phyloP scores from a whole-genome alignment of 2,888 invertebrate genomes.

The Horisme vitalbata region DNA sequence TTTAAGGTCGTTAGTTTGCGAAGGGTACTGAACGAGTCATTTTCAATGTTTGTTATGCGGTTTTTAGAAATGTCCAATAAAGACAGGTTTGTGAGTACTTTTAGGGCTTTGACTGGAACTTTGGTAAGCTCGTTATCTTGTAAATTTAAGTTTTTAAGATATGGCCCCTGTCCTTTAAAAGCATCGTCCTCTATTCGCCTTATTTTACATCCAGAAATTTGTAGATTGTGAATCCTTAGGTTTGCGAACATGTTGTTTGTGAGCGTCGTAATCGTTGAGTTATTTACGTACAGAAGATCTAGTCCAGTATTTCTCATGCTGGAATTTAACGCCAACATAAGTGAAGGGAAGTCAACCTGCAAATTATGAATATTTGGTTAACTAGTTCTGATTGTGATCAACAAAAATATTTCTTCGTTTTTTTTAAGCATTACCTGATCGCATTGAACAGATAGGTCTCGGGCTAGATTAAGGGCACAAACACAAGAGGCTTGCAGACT shows the following conservation, averaged over 20 bases:
- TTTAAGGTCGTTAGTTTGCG: conserved; percentile 90
- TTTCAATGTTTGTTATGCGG: conserved; percentile 87
- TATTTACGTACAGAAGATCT: conserved; percentile 94
- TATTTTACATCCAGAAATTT: conserved; percentile 92
- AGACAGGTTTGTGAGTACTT: conserved; percentile 86
- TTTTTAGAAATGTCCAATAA: conserved; percentile 94
- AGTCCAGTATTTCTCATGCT: conserved; percentile 86
- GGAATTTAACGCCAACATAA: conserved; percentile 88
- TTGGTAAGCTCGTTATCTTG: conserved; percentile 91
- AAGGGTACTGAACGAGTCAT: conserved; percentile 89
- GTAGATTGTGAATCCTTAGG: conserved; percentile 90
- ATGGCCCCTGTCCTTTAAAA: conserved; percentile 91
- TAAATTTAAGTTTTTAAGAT: conserved; percentile 92
- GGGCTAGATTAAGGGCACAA: conserved; percentile 93
- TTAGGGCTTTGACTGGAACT: conserved; percentile 89
- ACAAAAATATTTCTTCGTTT: not conserved
- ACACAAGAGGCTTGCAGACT: conserved; percentile 92
- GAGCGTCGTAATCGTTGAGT: conserved; percentile 89
- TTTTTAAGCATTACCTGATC: conserved; percentile 85
- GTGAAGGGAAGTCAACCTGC: conserved; percentile 88
- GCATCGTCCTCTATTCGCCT: conserved; percentile 87
- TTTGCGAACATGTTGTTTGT: conserved; percentile 86
- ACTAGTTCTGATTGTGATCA: not conserved
- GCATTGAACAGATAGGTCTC: conserved; percentile 94
- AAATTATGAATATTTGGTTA: conserved; percentile 19